A percentile compares a stretch with the other conserved stretches of the same genome.
These are phyloP conservation scores for Anagyrus pseudococci DNA, from an alignment of 2,888 invertebrate genomes.

Conservation along the genomic window DNA sequence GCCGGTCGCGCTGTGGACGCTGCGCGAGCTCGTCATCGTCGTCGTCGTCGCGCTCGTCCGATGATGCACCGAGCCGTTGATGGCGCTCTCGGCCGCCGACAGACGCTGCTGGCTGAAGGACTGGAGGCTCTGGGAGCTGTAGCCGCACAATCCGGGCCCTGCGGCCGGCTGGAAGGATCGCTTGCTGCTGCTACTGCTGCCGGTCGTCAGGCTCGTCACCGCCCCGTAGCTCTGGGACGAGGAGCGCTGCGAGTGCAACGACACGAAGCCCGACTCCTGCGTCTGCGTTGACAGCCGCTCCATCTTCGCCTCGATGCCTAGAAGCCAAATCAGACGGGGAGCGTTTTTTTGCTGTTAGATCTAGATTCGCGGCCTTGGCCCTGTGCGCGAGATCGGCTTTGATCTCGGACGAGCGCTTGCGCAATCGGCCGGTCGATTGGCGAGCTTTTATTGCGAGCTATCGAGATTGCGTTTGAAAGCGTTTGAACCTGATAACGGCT, in stretches of 20 bases:
- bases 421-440: too few relatives aligned
- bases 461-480: too few relatives aligned
- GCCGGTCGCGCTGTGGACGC: slow-evolving; percentile 51
- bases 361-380: too few relatives aligned
- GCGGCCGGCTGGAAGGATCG: slow-evolving; percentile 37
- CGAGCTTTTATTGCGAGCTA: too few relatives aligned
- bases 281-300: slow-evolving; percentile 60
- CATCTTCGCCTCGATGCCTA: slow-evolving; percentile 59
- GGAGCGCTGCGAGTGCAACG: slow-evolving; percentile 70
- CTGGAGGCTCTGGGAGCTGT: slow-evolving; percentile 30
- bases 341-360: too few relatives aligned
- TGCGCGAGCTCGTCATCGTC: slow-evolving; percentile 47
- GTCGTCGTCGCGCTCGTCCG: slow-evolving; percentile 45
- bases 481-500: too few relatives aligned
- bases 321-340: too few relatives aligned
- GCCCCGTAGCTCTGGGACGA: slow-evolving; percentile 67
- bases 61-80: slow-evolving; percentile 55
- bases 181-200: slow-evolving; percentile 62
- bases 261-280: slow-evolving; percentile 69
- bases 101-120: slow-evolving; percentile 53
- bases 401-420: too few relatives aligned
- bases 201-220: slow-evolving; percentile 59
- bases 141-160: slow-evolving; percentile 48
- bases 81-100: slow-evolving; percentile 42
- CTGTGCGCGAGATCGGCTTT: too few relatives aligned